Evolutionary conservation across 2,888 invertebrate species (phyloP), one percentile per base, ranked within the genome.

Genomic region (Dicranocentrus wangi): DNA sequence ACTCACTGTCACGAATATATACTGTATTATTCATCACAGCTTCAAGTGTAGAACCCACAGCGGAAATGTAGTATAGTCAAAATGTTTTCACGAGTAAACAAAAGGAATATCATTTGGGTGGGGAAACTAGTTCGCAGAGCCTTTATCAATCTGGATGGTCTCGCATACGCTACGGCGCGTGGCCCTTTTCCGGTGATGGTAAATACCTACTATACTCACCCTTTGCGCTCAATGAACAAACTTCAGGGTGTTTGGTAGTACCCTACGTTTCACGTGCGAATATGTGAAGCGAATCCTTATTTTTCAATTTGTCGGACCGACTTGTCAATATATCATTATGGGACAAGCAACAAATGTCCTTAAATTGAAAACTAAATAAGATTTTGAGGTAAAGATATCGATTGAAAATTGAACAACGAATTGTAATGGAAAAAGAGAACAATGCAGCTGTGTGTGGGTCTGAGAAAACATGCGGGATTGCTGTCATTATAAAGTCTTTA

Each of bases 31-130:
- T 28, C 60, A 60, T 10, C 55, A 13, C 28, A 60, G n/a, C n/a
- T 27, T 25, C 55, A 23, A 21, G 32, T 32, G n/a, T 55, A 42
- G 23, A 32, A n/a, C n/a, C n/a, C n/a, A n/a, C n/a, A 70, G 63
- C 51, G 77, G 70, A 77, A 70, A 47, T 61, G 61, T 60, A 39
- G 69, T 32, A 21, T 23, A n/a, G 51, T 69, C 77, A 32, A 77
- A 69, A 69, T 77, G 69, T 77, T 77, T 77, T 77, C 63, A 77
- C 77, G 70, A 61, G 17, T 13, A 51, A 63, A 77, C 77, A 69
- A 77, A 17, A 53, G 61, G 28, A 61, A 51, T 51, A 70, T 77
- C 28, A 61, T 61, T 61, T 43, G 76, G 61, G 65, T 51, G 65
- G 63, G 39, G 53, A 42, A 13, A 55, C 47, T 15, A n/a, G 7